Base-by-base conservation (phyloP, 2,888 invertebrate species). In the Crossocerus cetratus region DNA sequence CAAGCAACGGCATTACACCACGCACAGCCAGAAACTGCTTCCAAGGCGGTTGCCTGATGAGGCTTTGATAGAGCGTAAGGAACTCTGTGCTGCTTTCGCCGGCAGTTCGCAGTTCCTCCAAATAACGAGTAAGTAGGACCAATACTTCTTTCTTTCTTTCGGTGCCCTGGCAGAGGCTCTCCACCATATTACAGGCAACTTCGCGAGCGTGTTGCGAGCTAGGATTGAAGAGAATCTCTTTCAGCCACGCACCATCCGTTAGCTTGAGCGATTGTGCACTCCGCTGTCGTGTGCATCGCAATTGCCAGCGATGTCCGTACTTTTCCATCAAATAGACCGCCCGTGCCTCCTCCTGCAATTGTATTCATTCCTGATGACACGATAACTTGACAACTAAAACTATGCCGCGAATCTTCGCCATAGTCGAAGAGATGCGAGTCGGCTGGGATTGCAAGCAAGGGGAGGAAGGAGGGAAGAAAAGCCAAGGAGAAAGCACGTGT, bases 41-140 rank as follows among this genome's bases (percentile, higher is more conserved):
- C 97, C 98, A 99, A 5, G 98, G 97, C 1, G 94, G 93, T 81
- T 96, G 95, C 21, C 95, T 94, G 2, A 98, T 96, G 59, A 99
- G 91, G 78, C 93, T 94, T 88, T 97, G 95, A 90, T 97, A 98
- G 0, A 99, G 92, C 16, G 94, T 93, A 71, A 99, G 92, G 89
- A 97, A 99, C 90, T 99, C 98, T 3, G 96, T 95, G 75, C 98
- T 96, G 65, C 96, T 96, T 90, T 99, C 98, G 0, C 98, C 98
- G 1, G 97, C 96, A 2, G 93, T 92, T 1, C 96, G 95, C 2
- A 99, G 93, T 87, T 97, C 96, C 53, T 96, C 95, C 73, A 99
- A 91, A 90, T 96, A 99, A 83, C 95, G 94, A 0, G 98, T 98
- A 54, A 99, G 91, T 82, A 99, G 91, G 73, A 98, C 95, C 54